These are phyloP conservation scores for Drosophila lacteicornis DNA, from an alignment of 1,140 invertebrate species.

Conservation along the genomic window DNA sequence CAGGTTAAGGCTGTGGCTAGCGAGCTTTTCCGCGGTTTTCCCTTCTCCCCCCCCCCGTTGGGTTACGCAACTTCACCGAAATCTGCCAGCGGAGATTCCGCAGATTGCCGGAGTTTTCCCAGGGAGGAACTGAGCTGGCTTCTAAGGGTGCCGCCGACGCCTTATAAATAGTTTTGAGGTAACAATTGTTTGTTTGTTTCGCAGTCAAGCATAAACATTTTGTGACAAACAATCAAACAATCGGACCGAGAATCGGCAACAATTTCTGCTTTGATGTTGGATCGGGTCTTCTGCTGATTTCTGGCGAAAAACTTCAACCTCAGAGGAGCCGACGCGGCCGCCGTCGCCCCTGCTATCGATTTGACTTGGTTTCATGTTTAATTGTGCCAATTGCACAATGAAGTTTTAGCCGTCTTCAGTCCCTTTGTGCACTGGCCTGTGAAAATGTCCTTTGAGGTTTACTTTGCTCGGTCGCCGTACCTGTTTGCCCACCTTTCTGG, in stretches of 20 bases:
- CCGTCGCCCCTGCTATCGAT: constrained; percentile 17
- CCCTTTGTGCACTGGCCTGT: constrained; percentile 70
- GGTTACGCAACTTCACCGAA: constrained; percentile 21
- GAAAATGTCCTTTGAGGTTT: constrained; percentile 79
- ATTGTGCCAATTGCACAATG: constrained; percentile 82
- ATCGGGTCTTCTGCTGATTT: constrained; percentile 33
- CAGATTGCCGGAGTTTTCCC: constrained; percentile 22
- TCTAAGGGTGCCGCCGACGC: constrained; percentile 31
- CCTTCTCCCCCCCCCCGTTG: background rate
- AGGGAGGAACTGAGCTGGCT: constrained; percentile 8
- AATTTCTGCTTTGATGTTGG: constrained; percentile 54
- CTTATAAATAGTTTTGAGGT: constrained; percentile 47
- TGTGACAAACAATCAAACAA: constrained; percentile 79
- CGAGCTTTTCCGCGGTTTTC: constrained; percentile 42
- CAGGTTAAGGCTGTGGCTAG: constrained; percentile 32
- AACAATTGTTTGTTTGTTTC: constrained; percentile 68
- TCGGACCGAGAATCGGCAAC: constrained; percentile 44
- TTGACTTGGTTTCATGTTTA: constrained; percentile 61
- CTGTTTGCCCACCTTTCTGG: constrained; percentile 47
- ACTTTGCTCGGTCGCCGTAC: constrained; percentile 28
- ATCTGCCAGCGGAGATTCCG: constrained; percentile 19
- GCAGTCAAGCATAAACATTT: constrained; percentile 83
- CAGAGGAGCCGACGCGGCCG: constrained; percentile 28
- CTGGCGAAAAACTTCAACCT: constrained; percentile 41
- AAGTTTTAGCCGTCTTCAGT: constrained; percentile 34